Evolutionary conservation across 2,888 invertebrate species (phyloP).

Genomic region (Catocala nupta): DNA sequence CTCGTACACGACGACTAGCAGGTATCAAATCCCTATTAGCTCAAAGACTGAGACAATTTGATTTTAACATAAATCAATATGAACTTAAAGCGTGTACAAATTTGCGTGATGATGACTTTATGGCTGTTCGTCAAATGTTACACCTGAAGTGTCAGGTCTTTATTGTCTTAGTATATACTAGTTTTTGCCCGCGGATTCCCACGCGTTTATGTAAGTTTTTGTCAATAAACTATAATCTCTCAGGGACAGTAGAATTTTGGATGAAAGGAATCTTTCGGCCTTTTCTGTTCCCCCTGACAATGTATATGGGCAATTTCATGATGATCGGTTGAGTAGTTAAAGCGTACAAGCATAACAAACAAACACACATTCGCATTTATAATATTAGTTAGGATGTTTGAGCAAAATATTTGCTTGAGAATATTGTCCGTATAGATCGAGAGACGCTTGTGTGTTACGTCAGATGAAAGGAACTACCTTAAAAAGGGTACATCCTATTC

Average conservation of each 20-base stretch:
- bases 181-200: no score
- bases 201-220: no score
- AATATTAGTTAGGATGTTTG: background rate
- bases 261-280: no score
- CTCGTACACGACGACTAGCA: constrained; percentile 3
- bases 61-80: constrained; percentile 22
- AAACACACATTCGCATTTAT: no score
- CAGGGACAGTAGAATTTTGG: no score
- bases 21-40: constrained; percentile 13
- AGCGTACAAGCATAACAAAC: no score
- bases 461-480: constrained; percentile 40
- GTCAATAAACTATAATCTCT: no score
- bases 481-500: constrained; percentile 45
- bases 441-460: constrained; percentile 21
- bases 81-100: constrained; percentile 11
- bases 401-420: constrained; percentile 17
- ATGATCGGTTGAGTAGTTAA: no score
- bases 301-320: no score
- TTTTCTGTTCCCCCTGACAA: no score
- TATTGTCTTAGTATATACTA: constrained; percentile 25
- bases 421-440: constrained; percentile 11
- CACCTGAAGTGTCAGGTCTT: constrained; percentile 41
- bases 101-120: constrained; percentile 18
- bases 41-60: constrained; percentile 11
- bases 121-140: constrained; percentile 18